Evolutionary conservation across 2,113 vertebrate species (phyloP), one percentile per base, ranked within the genome.

Genomic region (Entomyzon cyanotis): DNA sequence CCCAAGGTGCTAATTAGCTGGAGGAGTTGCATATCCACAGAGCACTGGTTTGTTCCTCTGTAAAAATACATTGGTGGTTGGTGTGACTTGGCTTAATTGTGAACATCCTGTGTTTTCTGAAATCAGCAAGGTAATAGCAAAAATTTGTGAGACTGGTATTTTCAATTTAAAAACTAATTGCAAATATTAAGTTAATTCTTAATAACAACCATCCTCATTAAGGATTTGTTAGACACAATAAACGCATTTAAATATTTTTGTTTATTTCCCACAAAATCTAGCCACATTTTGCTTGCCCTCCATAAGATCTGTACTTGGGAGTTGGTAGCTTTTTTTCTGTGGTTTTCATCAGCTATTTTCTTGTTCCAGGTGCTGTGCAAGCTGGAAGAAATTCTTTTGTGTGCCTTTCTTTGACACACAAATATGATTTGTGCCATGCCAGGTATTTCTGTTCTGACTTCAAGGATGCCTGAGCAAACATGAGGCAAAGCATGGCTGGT

Each of bases 1-100:
- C 98, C 97, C 67, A 77, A 94, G 96, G 97, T 97, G 94, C 94
- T 97, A 96, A 98, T 98, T 98, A 98, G 52, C 75, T 78, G 11
- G 37, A 94, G 86, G 62, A 93, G 84, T 27, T 96, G 71, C 77
- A 95, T 83, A 93, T 90, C 93, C 88, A 95, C 91, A 94, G 92
- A 95, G 89, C 91, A 76, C n/a, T 91, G 39, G 60, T 96, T 88
- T 97, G 85, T 95, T 95, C 93, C 94, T 93, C 75, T 65, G 55
- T 83, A 92, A 87, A 96, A 95, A 95, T 87, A 80, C 55, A 84
- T 87, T 59, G 85, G 78, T 94, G 79, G 42, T 90, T 90, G 95
- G 93, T 82, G 42, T 91, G 53, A 95, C 92, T 91, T 87, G 71
- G 33, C 31, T 94, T 96, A 74, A 47, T 77, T 84, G 33, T 71